A percentile compares a stretch with the other conserved stretches of the same genome.
Evolutionary conservation across 92 coral and sea anemone species (phyloP).

Genomic region (Siderastrea siderea): DNA sequence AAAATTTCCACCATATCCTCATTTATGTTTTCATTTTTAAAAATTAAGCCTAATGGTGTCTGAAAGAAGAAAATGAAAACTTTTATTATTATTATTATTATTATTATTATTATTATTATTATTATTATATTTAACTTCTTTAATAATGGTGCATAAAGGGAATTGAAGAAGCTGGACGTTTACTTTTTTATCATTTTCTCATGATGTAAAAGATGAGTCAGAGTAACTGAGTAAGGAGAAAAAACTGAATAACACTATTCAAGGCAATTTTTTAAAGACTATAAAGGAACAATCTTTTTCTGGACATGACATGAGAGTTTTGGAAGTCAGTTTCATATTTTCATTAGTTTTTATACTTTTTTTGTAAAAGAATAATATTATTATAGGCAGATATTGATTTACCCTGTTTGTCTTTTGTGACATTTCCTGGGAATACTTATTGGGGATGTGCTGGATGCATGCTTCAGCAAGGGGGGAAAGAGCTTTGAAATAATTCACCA

Average conservation of each 20-base stretch:
- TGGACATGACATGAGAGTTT: slow-evolving; percentile 5
- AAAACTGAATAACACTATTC: background rate
- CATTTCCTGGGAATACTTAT: background rate
- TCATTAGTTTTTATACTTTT: no score
- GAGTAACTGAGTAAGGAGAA: slow-evolving; percentile 52
- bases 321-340: background rate
- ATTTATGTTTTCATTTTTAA: no score
- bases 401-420: background rate
- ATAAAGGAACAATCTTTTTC: background rate
- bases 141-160: slow-evolving; percentile 33
- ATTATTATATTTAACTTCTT: background rate
- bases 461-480: slow-evolving; percentile 30
- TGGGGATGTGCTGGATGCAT: background rate
- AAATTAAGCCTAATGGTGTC: no score
- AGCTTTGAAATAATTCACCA: slow-evolving; percentile 33
- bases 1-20: no score
- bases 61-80: no score
- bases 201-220: slow-evolving; percentile 5
- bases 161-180: slow-evolving; percentile 52
- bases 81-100: no score
- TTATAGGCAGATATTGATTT: background rate
- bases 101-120: no score
- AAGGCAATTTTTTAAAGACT: background rate
- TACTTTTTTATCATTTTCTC: slow-evolving; percentile 15
- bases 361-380: background rate